Base-by-base conservation (phyloP, 2,888 invertebrate genomes). In the Nowickia ferox region DNA sequence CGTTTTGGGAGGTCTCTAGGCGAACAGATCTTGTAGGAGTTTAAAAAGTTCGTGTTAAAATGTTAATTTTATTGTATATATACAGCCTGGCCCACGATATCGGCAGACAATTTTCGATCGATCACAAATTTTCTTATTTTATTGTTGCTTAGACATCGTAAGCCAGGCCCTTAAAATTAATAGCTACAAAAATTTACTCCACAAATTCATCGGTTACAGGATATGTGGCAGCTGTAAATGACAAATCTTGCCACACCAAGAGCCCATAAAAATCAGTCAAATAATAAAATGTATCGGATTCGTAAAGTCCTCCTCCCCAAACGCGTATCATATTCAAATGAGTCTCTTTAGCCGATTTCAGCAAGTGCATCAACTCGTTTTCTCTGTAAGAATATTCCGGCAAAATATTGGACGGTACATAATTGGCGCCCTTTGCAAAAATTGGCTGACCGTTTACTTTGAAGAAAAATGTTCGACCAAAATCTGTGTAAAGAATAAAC, bases 301-400 rank as follows among this genome's bases (percentile, higher is more conserved):
- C 99, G 90, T 99, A 99, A 0, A 97, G 93, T 0, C 98, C 99
- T 22, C 99, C 99, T 40, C 99, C 99, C 99, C 99, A 99, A 10
- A 99, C 97, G 30, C 99, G 94, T 15, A 99, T 93, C 95, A 97
- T 97, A 89, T 97, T 97, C 96, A 98, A 98, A 91, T 98, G 95
- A 0, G 96, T 95, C 22, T 95, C 95, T 81, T 94, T 94, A 0
- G 96, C 96, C 0, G 97, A 95, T 76, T 93, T 90, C 30, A 98
- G 91, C n/a, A 98, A 93, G 87, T 94, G 93, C 51, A 94, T 93
- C 48, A 97, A 94, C 93, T 87, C 3, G 84, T 48, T 75, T 30
- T 72, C 81, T 53, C 55, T 38, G 48, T 71, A 86, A 2, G 96
- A 95, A 46, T 94, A 90, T 92, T 98, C 98, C 0, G 97, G 97